Evolutionary conservation across 2,113 vertebrate species (phyloP).

Genomic region (Odocoileus hemionus): DNA sequence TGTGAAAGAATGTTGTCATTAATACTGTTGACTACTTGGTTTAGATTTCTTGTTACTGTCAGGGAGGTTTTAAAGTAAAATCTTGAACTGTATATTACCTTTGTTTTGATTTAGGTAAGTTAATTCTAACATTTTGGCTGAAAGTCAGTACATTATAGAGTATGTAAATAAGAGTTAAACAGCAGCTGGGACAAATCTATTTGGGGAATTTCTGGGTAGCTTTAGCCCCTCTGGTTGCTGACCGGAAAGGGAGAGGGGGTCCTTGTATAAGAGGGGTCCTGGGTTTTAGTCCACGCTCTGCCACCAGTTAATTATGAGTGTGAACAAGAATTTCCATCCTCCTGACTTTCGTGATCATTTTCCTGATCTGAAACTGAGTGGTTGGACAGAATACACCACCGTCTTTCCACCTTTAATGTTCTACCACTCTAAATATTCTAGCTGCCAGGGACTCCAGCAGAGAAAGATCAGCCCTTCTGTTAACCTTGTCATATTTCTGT

Average conservation of each 20-base stretch:
- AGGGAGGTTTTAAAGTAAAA: background rate
- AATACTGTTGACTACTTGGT: background rate
- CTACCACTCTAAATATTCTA: background rate
- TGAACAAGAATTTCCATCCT: background rate
- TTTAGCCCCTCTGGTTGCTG: background rate
- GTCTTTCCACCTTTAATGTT: background rate
- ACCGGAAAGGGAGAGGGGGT: background rate
- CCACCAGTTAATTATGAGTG: background rate
- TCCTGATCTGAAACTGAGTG: background rate
- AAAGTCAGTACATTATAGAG: background rate
- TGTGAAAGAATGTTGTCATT: background rate
- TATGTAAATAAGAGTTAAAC: background rate
- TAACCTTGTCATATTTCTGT: background rate
- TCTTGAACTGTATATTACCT: background rate
- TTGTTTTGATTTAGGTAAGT: conserved; percentile 12
- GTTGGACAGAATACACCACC: background rate
- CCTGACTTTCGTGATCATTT: background rate
- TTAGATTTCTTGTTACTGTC: background rate
- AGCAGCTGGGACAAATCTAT: background rate
- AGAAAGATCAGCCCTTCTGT: background rate
- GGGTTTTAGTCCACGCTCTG: background rate
- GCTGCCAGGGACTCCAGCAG: background rate
- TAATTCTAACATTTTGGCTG: conserved; percentile 10
- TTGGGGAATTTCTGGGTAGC: background rate
- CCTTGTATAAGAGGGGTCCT: background rate